A percentile compares a stretch with the other conserved stretches of the same genome.
These are phyloP conservation scores for Phocides pigmalion DNA, from an alignment of 1,140 invertebrate genomes.

Conservation along the genomic window DNA sequence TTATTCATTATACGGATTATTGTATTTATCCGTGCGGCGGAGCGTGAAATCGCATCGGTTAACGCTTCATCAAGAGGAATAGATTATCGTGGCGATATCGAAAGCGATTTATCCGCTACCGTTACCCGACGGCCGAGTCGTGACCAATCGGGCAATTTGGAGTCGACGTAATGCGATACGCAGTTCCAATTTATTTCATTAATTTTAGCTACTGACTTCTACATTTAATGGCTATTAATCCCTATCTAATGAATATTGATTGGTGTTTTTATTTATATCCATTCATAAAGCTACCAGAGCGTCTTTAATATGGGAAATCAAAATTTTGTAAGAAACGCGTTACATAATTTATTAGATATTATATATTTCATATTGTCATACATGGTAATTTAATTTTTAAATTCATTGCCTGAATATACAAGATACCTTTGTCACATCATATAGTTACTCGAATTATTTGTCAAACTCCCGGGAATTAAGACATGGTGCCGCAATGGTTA, in stretches of 20 bases:
- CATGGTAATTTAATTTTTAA: too few species aligned
- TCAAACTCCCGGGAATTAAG: too few species aligned
- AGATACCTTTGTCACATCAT: too few species aligned
- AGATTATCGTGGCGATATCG: conserved; percentile 49
- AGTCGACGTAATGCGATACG: conserved; percentile 33
- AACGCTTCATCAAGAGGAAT: conserved; percentile 52
- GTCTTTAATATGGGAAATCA: background rate
- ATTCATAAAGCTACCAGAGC: conserved; percentile 1
- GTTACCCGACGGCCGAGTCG: conserved; percentile 40
- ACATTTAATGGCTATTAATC: conserved; percentile 21
- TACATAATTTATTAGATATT: background rate
- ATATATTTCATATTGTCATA: background rate
- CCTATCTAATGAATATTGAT: conserved; percentile 15
- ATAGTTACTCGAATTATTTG: too few species aligned
- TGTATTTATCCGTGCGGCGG: conserved; percentile 56
- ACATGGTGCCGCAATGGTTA: too few species aligned
- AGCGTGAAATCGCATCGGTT: conserved; percentile 66
- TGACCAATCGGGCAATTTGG: conserved; percentile 42
- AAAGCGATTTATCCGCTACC: conserved; percentile 52
- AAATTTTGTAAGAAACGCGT: background rate
- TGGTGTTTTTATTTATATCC: conserved; percentile 4
- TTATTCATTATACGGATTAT: conserved; percentile 65
- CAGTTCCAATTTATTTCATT: conserved; percentile 31
- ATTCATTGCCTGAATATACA: too few species aligned
- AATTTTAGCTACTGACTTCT: conserved; percentile 30